These are phyloP conservation scores for Machimus atricapillus DNA, from an alignment of 2,888 invertebrate genomes.

Conservation along the genomic window DNA sequence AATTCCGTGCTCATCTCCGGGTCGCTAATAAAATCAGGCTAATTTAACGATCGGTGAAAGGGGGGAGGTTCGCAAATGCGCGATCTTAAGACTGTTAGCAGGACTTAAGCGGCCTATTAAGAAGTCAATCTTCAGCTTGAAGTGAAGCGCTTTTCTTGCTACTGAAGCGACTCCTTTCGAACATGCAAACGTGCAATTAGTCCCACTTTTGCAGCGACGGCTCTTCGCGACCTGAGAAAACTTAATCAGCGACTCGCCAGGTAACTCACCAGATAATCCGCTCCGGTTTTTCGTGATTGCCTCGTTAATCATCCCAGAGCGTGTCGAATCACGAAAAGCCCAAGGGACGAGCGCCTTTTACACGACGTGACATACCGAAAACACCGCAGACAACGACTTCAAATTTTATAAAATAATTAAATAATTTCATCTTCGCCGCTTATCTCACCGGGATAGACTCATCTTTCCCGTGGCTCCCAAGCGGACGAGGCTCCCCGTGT, in stretches of 20 bases:
- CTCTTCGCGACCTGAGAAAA: background rate
- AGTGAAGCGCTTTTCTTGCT: background rate
- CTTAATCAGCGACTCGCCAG: constrained; percentile 3
- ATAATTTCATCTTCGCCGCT: constrained; percentile 34
- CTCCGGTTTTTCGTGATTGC: constrained; percentile 6
- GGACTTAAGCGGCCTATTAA: background rate
- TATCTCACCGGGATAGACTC: background rate
- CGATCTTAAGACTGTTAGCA: background rate
- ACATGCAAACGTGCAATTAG: constrained; percentile 27
- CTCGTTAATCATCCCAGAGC: constrained; percentile 41
- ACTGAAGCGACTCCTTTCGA: background rate
- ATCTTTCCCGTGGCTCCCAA: background rate
- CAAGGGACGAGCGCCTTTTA: background rate
- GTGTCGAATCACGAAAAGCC: constrained; percentile 24
- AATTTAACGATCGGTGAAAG: background rate
- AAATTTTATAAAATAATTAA: constrained; percentile 44
- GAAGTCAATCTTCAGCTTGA: background rate
- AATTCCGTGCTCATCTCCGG: background rate
- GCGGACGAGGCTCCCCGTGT: background rate
- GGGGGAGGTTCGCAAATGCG: background rate
- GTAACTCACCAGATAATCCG: background rate
- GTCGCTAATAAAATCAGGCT: background rate
- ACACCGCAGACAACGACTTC: background rate
- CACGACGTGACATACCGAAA: constrained; percentile 26
- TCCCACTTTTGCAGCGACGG: background rate